Evolutionary conservation across 2,888 invertebrate species (phyloP), one percentile per base, ranked within the genome.

Genomic region (Drosophila mimetica): DNA sequence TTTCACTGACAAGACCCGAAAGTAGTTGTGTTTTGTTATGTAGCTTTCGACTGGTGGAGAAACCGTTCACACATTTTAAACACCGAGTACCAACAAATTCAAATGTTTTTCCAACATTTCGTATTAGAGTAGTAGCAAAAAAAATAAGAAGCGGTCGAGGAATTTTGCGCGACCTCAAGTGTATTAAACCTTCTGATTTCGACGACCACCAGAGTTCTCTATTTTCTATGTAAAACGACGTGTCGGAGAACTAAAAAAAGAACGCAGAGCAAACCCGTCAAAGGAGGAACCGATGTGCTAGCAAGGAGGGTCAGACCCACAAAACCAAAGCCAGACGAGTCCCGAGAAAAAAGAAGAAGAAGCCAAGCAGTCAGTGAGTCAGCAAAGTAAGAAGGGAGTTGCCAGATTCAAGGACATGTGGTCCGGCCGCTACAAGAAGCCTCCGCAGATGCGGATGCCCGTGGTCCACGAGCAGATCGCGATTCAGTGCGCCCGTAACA

Each of bases 11-110:
- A 32, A 44, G 57, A 25, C 30, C 30, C 28, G 30, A 37, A 39
- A 53, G 16, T 39, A 50, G 54, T 52, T 63, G 75, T 65, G 67
- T 75, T 79, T 71, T 67, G 72, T 76, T 72, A 77, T 70, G 67
- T 84, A 81, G 77, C 84, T 80, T 79, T 79, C 60, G 67, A 82
- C 67, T 79, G 76, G 86, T 76, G 80, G 22, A 74, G 41, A 73
- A 83, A 59, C 61, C 71, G 66, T 74, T 73, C 75, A 82, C 83
- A 82, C 82, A 80, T 83, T 82, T 78, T 77, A 69, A 86, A 85
- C 77, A 86, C 83, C 76, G 72, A 67, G 69, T 74, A 64, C 67
- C 51, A 79, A 76, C 69, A 82, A 82, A 82, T 81, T 81, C 60
- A 77, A 81, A 81, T 84, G 85, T 81, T 77, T 79, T 70, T 70